Evolutionary conservation across 1,140 invertebrate genomes (phyloP), one percentile per base, ranked within the genome.

Genomic region (Euschistus heros): DNA sequence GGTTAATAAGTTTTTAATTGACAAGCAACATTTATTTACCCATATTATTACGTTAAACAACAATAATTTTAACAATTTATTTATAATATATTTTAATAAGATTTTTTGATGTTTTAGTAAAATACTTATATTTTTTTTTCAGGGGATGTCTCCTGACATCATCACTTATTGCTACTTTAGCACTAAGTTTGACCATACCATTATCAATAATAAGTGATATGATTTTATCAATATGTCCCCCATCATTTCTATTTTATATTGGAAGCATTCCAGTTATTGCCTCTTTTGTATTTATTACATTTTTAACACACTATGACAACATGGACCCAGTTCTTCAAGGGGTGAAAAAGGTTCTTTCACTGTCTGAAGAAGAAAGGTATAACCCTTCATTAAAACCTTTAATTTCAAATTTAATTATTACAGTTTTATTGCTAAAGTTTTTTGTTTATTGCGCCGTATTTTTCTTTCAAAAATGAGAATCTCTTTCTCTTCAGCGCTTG

Each of bases 71-170:
- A 54, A 8, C 13, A 54, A 1, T 54, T 54, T 50, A n/a, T 50
- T 50, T n/a, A 22, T 50, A n/a, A 2, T 20, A 13, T 20, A 10
- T 6, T 18, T 50, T 50, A 4, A 2, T 13, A 50, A 18, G 6
- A 27, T 42, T 20, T 62, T 50, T 67, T 6, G 63, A 33, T 54
- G 13, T 66, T 44, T 59, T 44, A 46, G 27, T 14, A 26, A 68
- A 66, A 64, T n/a, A 57, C 20, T 65, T 65, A 66, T 63, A 68
- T 70, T 68, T 26, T 67, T 67, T 46, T 66, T 70, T 22, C 69
- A 92, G 89, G 89, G 90, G 89, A 27, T 92, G 90, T 76, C 92
- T 94, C 75, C 75, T 93, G 68, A 93, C 92, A 18, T 92, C 91
- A 33, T 92, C 91, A 24, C 75, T 94, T 14, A 86, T 92, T 70